phyloP scores from a whole-genome alignment of 1,140 invertebrate species.

The Drosophila sp. region DNA sequence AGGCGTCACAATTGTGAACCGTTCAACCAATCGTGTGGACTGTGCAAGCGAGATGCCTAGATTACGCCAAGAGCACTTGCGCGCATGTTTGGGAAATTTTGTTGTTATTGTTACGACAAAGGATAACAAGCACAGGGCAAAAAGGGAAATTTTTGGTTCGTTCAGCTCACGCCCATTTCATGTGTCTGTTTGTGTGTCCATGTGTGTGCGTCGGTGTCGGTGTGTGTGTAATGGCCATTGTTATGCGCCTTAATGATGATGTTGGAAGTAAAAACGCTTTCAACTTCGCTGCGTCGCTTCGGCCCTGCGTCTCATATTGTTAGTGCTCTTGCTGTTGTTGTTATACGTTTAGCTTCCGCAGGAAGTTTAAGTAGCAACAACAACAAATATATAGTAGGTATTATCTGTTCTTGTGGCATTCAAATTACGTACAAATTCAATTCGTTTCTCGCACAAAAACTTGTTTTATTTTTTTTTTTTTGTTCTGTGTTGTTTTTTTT shows the following conservation, averaged over 20 bases:
- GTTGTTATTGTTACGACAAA: slow-evolving; percentile 1
- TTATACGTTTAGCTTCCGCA: slow-evolving; percentile 72
- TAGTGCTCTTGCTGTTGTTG: slow-evolving; percentile 28
- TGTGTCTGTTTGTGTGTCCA: slow-evolving; percentile 11
- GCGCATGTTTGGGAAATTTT: slow-evolving; percentile 60
- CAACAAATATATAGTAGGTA: slow-evolving; percentile 19
- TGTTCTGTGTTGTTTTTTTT: slow-evolving; percentile 24
- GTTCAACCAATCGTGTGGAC: slow-evolving; percentile 43
- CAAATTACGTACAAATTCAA: slow-evolving; percentile 72
- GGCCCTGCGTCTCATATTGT: background rate
- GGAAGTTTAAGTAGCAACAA: slow-evolving; percentile 71
- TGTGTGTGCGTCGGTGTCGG: slow-evolving; percentile 24
- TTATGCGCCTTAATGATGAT: slow-evolving; percentile 78
- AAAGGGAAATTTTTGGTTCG: slow-evolving; percentile 46
- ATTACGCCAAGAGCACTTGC: slow-evolving; percentile 19
- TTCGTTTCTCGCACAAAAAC: slow-evolving; percentile 67
- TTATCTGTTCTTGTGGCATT: slow-evolving; percentile 31
- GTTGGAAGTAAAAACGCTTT: slow-evolving; percentile 72
- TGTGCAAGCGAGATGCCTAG: slow-evolving; percentile 49
- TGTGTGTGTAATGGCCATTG: slow-evolving; percentile 58
- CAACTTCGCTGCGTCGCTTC: slow-evolving; percentile 30
- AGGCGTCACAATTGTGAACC: slow-evolving; percentile 51
- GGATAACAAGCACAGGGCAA: slow-evolving; percentile 25
- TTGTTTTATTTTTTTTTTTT: slow-evolving; percentile 54
- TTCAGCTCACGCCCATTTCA: slow-evolving; percentile 64